Conservation (phyloP, 2,113 vertebrate genomes). For the Callorhinus ursinus region DNA sequence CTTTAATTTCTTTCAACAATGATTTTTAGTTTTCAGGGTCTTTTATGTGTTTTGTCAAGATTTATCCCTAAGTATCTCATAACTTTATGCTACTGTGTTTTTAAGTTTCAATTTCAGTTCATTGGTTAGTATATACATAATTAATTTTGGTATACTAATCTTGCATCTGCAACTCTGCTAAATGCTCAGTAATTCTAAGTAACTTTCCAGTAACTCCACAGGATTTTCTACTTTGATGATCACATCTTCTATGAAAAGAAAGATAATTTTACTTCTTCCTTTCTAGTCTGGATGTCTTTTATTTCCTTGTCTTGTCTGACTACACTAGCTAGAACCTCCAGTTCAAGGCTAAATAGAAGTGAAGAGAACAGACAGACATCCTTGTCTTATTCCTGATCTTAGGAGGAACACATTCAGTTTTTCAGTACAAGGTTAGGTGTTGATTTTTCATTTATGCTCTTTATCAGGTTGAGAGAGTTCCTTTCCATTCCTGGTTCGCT, state of each 20-base stretch:
- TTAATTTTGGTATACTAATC: not conserved
- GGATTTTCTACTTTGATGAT: not conserved
- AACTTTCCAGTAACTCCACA: not conserved
- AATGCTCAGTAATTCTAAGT: not conserved
- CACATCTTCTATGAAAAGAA: not conserved
- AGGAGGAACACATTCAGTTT: not conserved
- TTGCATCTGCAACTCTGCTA: not conserved
- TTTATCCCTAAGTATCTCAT: not conserved
- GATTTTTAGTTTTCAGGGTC: not conserved
- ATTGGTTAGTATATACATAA: not conserved
- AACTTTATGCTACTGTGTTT: not conserved
- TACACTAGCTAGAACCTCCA: not conserved
- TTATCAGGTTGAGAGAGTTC: not conserved
- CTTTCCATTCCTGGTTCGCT: not conserved
- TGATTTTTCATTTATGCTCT: not conserved
- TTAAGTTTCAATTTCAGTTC: not conserved
- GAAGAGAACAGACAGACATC: not conserved
- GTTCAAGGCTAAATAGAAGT: not conserved
- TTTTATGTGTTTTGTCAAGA: not conserved
- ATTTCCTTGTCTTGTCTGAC: not conserved
- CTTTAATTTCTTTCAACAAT: constrained; percentile 6
- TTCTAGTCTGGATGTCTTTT: not conserved
- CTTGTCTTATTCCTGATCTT: not conserved
- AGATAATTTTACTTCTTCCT: not conserved
- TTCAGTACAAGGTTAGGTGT: not conserved